A percentile compares a stretch with the other conserved stretches of the same genome.
Conservation (phyloP, 2,113 vertebrate species). For the Camarhynchus parvulus region DNA sequence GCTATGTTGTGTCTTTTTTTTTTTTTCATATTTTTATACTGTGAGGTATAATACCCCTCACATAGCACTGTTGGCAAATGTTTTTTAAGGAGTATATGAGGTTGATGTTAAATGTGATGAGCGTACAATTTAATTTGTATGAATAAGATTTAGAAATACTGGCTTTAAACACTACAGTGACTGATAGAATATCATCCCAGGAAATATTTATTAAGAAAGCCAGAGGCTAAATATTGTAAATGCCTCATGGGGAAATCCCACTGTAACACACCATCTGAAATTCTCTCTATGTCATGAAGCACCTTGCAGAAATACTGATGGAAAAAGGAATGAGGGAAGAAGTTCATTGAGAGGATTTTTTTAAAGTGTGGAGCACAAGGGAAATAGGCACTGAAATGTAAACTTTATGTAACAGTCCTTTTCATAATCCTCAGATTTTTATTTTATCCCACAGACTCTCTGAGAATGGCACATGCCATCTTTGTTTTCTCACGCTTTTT, state of each 20-base stretch:
- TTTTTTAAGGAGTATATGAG: background rate
- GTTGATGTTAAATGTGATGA: background rate
- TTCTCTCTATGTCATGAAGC: background rate
- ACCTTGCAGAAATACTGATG: background rate
- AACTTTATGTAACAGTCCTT: background rate
- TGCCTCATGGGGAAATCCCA: background rate
- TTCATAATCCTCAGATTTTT: background rate
- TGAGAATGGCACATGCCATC: background rate
- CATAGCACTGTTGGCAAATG: background rate
- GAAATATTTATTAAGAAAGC: background rate
- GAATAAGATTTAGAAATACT: background rate
- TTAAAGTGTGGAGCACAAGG: background rate
- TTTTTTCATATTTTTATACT: background rate
- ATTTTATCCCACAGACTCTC: background rate
- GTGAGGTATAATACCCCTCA: background rate
- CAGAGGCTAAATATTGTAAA: background rate
- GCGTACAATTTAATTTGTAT: background rate
- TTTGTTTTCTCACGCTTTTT: background rate
- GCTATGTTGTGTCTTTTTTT: background rate
- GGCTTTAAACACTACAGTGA: background rate
- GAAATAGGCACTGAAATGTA: background rate
- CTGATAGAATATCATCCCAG: fast-evolving
- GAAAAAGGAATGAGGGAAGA: background rate
- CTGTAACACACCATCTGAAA: background rate
- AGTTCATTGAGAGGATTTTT: background rate